Evolutionary conservation across 2,113 vertebrate species (phyloP), one percentile per base, ranked within the genome.

Genomic region (Paralichthys olivaceus): DNA sequence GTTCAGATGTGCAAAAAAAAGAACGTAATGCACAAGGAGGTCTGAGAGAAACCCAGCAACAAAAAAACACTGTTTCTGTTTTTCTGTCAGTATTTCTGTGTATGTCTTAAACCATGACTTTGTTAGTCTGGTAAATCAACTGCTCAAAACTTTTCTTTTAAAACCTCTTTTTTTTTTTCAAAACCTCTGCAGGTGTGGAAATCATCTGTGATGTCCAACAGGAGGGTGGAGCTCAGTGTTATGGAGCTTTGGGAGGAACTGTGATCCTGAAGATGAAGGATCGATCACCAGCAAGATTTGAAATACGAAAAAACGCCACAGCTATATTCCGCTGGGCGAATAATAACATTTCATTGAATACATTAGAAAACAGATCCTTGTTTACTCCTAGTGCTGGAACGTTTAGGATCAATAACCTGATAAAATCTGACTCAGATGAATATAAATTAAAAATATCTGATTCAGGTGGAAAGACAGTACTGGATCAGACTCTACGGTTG

Each of bases 231-330:
- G 0, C 64, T 86, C 75, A 54, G 63, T 93, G 90, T 81, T 85
- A 80, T 47, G 90, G 87, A 76, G 45, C 83, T 69, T 69, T 92
- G 62, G 84, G 84, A 86, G 84, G 84, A 85, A 63, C 78, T 23
- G 62, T 91, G 69, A 12, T 26, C 51, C 5, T 91, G 13, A 45
- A 13, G 37, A 9, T 40, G 37, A 40, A 3, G 56, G 62, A 81
- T 55, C 15, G 15, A 37, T 0, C 0, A 0, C 0, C 4, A 60
- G 8, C 25, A 25, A 75, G 43, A 77, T 0, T 0, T 3, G 11
- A 0, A 32, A 86, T 15, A 5, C 0, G 0, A 0, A 1, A 0
- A 58, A 47, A 0, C 45, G 6, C 2, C 22, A 4, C 2, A 2
- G 5, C 5, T 9, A 13, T 1, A 29, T 81, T 55, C 0, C 0